Conservation (phyloP, 2,888 invertebrate genomes). For the Mechanitis mazaeus region DNA sequence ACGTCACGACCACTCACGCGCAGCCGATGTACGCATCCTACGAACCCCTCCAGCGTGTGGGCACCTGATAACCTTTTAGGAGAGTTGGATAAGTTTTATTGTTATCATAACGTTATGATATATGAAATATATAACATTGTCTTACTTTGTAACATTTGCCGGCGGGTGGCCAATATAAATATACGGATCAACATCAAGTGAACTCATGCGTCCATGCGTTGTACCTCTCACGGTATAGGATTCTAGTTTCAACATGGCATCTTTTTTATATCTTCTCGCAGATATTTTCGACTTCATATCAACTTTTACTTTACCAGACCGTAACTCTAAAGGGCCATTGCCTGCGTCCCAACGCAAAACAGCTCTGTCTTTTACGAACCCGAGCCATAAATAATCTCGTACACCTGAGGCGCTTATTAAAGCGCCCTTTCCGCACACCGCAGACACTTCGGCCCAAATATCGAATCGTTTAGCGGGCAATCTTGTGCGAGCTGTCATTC, state of each 20-base stretch:
- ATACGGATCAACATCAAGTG: slow-evolving; percentile 62
- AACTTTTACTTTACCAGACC: slow-evolving; percentile 55
- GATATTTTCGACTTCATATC: slow-evolving; percentile 61
- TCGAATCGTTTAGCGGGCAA: slow-evolving; percentile 66
- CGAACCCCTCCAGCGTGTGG: slow-evolving; percentile 84
- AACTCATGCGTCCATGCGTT: slow-evolving; percentile 62
- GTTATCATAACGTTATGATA: neutral
- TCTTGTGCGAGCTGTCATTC: slow-evolving; percentile 55
- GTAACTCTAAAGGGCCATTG: slow-evolving; percentile 58
- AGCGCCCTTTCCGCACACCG: slow-evolving; percentile 61
- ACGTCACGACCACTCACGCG: slow-evolving; percentile 80
- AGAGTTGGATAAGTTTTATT: neutral
- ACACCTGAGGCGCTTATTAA: slow-evolving; percentile 60
- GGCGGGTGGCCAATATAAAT: slow-evolving; percentile 63
- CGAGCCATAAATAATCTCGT: slow-evolving; percentile 69
- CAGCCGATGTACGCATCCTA: slow-evolving; percentile 88
- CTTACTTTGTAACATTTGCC: slow-evolving; percentile 64
- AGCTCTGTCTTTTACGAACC: slow-evolving; percentile 56
- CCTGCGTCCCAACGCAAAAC: slow-evolving; percentile 65
- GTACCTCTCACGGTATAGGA: slow-evolving; percentile 54
- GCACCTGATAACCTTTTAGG: slow-evolving; percentile 82
- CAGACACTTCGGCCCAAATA: slow-evolving; percentile 67
- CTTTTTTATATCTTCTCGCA: slow-evolving; percentile 64
- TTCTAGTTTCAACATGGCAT: slow-evolving; percentile 59
- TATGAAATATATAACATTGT: slow-evolving; percentile 5